Base-by-base conservation (phyloP, 2,888 invertebrate species). In the Brachypalpus laphriformis region DNA sequence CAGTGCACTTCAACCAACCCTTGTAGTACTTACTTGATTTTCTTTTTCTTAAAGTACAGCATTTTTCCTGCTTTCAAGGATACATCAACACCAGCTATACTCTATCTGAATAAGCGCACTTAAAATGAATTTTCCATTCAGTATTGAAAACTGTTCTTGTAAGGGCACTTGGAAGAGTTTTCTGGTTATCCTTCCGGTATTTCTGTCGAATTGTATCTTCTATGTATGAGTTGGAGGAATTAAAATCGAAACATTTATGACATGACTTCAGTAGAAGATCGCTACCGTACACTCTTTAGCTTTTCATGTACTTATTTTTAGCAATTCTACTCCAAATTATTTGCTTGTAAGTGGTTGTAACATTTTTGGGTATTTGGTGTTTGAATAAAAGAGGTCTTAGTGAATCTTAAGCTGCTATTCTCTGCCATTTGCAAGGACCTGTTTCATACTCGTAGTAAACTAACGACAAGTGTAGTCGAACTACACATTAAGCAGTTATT, bases 181-280 rank as follows among this genome's bases (percentile, higher is more conserved):
- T 59, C 59, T 37, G 42, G 22, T 80, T 74, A 80, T 80, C 80
- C 74, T 80, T 80, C 80, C 80, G 80, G 74, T 28, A 65, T 49
- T 65, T 14, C 28, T 7, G 11, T 11, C 16, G 6, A 22, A 14
- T 59, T 16, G n/a, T 14, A 61, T 25, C 14, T 25, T 16, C 9
- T 6, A 4, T 25, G 25, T n/a, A n/a, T n/a, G 40, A 8, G 4
- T 4, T 45, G 20, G 45, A 20, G 16, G 47, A 47, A 7, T 28
- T 9, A 6, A 16, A 14, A 14, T 59, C 8, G 14, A 25, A 42
- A 16, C 16, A 11, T 45, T 45, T n/a, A n/a, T n/a, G n/a, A n/a
- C n/a, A n/a, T n/a, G n/a, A n/a, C n/a, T n/a, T 45, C 8, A 45
- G 6, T 16, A 18, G n/a, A 40, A 25, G 3, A 25, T 25, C n/a